phyloP scores from a whole-genome alignment of 2,888 invertebrate genomes.

The Volucella inflata region DNA sequence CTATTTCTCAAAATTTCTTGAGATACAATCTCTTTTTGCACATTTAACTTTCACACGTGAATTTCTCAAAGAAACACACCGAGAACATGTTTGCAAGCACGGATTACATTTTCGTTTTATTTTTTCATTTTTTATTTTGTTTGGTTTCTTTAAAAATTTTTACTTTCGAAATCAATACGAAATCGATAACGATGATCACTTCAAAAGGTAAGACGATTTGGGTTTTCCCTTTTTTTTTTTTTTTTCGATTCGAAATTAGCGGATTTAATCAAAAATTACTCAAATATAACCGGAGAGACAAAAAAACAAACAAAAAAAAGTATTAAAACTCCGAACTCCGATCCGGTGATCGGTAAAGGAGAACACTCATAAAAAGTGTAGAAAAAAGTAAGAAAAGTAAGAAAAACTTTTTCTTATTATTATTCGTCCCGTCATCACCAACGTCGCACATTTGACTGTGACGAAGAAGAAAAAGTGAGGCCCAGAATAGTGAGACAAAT shows the following conservation, averaged over 20 bases:
- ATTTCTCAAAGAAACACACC: conserved; percentile 61
- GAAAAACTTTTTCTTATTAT: conserved; percentile 83
- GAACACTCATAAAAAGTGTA: conserved; percentile 47
- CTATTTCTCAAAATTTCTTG: conserved; percentile 33
- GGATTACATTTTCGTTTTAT: conserved; percentile 54
- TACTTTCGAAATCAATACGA: conserved; percentile 59
- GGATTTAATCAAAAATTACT: no score
- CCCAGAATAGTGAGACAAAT: conserved; percentile 72
- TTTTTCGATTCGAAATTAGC: background rate
- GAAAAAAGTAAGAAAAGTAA: conserved; percentile 60
- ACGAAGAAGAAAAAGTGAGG: conserved; percentile 78
- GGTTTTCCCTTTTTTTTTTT: background rate
- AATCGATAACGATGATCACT: background rate
- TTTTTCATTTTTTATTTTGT: conserved; percentile 10
- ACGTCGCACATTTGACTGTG: conserved; percentile 77
- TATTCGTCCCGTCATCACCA: conserved; percentile 79
- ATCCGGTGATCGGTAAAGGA: conserved; percentile 16
- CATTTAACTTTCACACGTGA: conserved; percentile 70
- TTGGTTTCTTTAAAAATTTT: conserved; percentile 18
- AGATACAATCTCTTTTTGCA: conserved; percentile 40
- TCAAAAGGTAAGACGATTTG: background rate
- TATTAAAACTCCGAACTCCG: conserved; percentile 44
- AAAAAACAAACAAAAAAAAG: conserved; percentile 39
- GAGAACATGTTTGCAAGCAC: conserved; percentile 38
- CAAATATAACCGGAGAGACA: conserved; percentile 2